Percentiles rank a stretch among this genome's conserved stretches.
phyloP scores from a whole-genome alignment of 2,113 vertebrate species.

The Rhadina sibilatrix region DNA sequence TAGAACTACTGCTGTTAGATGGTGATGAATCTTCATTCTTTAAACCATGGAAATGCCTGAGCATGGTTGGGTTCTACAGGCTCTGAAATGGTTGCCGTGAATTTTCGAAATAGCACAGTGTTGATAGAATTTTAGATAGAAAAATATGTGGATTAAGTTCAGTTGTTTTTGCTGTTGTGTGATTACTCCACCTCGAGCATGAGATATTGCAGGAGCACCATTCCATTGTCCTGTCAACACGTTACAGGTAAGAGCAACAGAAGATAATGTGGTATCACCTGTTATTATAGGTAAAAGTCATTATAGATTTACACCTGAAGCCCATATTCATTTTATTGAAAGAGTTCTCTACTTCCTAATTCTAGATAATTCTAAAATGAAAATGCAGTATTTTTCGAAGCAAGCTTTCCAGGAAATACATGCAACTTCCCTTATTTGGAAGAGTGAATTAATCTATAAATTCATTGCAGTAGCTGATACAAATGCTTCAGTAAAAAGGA shows the following conservation, averaged over 20 bases:
- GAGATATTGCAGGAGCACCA: not conserved
- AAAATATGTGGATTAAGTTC: not conserved
- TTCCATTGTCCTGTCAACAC: not conserved
- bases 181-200: not conserved
- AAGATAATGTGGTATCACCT: not conserved
- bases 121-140: accelerated
- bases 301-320: not conserved
- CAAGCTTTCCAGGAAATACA: not conserved
- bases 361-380: not conserved
- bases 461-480: not conserved
- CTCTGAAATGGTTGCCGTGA: not conserved
- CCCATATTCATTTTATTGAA: not conserved
- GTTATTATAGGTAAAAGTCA: not conserved
- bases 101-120: not conserved
- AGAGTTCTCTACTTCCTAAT: not conserved
- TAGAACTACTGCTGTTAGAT: not conserved
- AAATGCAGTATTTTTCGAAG: not conserved
- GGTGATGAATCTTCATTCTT: not conserved
- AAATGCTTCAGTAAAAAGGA: not conserved
- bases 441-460: not conserved
- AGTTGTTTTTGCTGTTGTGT: not conserved
- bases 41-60: not conserved
- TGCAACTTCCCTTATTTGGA: not conserved
- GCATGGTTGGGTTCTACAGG: not conserved
- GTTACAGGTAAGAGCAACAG: not conserved